phyloP scores from a whole-genome alignment of 1,140 invertebrate genomes.

The Drosophila prosaltans region DNA sequence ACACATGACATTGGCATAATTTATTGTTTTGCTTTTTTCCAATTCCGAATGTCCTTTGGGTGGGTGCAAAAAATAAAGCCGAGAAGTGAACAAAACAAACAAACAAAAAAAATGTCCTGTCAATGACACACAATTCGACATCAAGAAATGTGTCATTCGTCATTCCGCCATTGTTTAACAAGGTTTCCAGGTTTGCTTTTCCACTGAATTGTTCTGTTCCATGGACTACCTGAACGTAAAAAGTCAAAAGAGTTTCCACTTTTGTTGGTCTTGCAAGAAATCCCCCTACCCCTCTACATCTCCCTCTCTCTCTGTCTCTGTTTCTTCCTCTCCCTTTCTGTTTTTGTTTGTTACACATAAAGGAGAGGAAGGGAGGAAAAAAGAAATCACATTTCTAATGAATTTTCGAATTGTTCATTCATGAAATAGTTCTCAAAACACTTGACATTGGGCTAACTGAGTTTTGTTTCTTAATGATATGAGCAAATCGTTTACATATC shows the following conservation, averaged over 20 bases:
- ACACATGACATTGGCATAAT: constrained; percentile 75
- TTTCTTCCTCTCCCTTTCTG: constrained; percentile 19
- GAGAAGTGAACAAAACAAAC: not conserved
- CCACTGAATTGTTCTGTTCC: constrained; percentile 23
- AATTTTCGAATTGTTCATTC: constrained; percentile 76
- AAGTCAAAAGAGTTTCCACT: constrained; percentile 64
- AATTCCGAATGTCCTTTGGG: constrained; percentile 18
- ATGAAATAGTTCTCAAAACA: constrained; percentile 48
- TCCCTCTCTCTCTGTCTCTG: constrained; percentile 8
- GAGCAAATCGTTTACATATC: not conserved
- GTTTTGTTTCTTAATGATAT: constrained; percentile 59
- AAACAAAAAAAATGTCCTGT: constrained; percentile 51
- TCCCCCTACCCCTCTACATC: constrained; percentile 14
- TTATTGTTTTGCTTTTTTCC: constrained; percentile 54
- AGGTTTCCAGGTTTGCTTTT: constrained; percentile 32
- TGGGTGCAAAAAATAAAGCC: constrained; percentile 49
- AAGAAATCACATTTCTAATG: constrained; percentile 62
- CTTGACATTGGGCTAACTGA: constrained; percentile 35
- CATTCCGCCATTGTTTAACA: constrained; percentile 68
- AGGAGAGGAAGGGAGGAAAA: constrained; percentile 1
- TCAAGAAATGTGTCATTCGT: constrained; percentile 70
- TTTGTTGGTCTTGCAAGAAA: constrained; percentile 41
- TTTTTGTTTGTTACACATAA: constrained; percentile 30
- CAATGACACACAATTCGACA: constrained; percentile 68
- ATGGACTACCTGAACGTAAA: constrained; percentile 35